Evolutionary conservation across 37 sponge, comb jelly and placozoan genomes (phyloP).

Genomic region (Crambe crambe): DNA sequence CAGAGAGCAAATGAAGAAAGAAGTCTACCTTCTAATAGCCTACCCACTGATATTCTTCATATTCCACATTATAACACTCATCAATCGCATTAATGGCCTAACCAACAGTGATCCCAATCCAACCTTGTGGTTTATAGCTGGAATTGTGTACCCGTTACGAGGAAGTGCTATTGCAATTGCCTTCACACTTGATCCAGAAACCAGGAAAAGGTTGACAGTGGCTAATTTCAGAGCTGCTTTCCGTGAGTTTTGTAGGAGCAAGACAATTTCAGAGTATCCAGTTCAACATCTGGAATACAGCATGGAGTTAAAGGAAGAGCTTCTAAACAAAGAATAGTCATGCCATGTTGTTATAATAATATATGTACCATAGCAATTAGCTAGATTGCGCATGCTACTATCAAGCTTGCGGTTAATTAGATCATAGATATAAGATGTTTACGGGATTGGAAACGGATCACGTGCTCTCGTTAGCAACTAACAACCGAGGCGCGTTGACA

Average conservation of each 20-base stretch:
- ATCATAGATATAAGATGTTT: too few species aligned
- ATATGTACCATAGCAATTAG: too few species aligned
- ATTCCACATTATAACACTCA: slow-evolving; percentile 26
- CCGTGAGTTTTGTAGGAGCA: not conserved
- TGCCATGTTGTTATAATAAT: too few species aligned
- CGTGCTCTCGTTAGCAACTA: too few species aligned
- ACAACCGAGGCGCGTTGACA: too few species aligned
- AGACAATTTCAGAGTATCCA: not conserved
- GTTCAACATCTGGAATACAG: too few species aligned
- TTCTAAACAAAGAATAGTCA: too few species aligned
- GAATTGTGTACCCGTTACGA: slow-evolving; percentile 8
- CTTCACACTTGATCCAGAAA: slow-evolving; percentile 34
- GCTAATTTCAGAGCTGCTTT: slow-evolving; percentile 5
- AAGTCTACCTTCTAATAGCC: slow-evolving; percentile 18
- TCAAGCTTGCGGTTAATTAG: too few species aligned
- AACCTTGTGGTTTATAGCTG: slow-evolving; percentile 45
- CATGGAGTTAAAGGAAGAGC: too few species aligned
- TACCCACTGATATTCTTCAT: slow-evolving; percentile 41
- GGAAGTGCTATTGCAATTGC: slow-evolving; percentile 34
- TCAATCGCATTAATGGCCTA: slow-evolving; percentile 41
- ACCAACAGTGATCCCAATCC: not conserved
- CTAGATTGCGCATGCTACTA: too few species aligned
- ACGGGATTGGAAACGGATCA: too few species aligned
- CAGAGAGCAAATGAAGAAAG: slow-evolving; percentile 6
- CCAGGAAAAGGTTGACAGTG: slow-evolving; percentile 8